Evolutionary conservation across 2,113 vertebrate species (phyloP).

Genomic region (Cryptoleucopteryx plumbea): DNA sequence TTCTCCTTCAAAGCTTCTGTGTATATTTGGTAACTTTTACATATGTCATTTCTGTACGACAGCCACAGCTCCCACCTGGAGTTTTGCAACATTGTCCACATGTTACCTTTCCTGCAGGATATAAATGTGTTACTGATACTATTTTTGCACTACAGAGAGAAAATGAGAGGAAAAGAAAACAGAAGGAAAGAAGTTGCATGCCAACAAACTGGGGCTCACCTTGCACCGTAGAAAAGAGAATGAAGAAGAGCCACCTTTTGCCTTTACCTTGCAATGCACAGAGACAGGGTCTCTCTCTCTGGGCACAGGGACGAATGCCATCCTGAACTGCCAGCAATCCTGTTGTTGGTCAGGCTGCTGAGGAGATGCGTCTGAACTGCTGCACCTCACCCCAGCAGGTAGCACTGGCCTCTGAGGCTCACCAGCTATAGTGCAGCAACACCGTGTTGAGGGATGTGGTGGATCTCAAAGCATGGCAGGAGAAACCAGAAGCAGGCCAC

Average conservation of each 20-base stretch:
- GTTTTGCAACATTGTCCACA: slow-evolving; percentile 80
- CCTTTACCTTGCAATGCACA: background rate
- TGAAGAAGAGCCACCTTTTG: background rate
- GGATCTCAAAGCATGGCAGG: background rate
- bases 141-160: slow-evolving; percentile 71
- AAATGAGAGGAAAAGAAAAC: slow-evolving; percentile 36
- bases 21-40: slow-evolving; percentile 79
- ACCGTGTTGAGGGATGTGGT: background rate
- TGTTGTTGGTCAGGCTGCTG: background rate
- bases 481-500: background rate
- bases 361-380: background rate
- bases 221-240: background rate
- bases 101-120: slow-evolving; percentile 76
- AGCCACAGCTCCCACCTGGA: slow-evolving; percentile 82
- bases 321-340: background rate
- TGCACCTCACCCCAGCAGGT: background rate
- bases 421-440: background rate
- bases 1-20: slow-evolving; percentile 76
- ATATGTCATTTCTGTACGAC: slow-evolving; percentile 80
- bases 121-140: slow-evolving; percentile 75
- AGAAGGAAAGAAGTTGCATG: slow-evolving; percentile 64
- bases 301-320: background rate
- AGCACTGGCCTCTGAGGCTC: background rate
- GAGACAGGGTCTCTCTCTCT: background rate
- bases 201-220: slow-evolving; percentile 34